phyloP scores from a whole-genome alignment of 2,113 vertebrate genomes.

The Seriola dumerili region DNA sequence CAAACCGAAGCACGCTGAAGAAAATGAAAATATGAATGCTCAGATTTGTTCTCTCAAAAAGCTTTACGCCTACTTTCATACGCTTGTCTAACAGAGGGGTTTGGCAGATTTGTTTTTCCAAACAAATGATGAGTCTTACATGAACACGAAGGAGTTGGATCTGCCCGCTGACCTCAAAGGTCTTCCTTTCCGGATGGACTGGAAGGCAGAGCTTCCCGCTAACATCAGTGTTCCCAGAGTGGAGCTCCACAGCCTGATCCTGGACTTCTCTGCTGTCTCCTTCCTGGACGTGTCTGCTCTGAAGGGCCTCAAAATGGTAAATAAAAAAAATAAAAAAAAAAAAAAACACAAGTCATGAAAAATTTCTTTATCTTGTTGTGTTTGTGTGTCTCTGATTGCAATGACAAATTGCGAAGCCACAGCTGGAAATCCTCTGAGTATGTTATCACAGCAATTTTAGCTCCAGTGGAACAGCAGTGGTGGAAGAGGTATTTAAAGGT shows the following conservation, averaged over 20 bases:
- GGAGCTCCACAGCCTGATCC: slow-evolving; percentile 89
- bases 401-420: not conserved
- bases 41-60: not conserved
- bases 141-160: slow-evolving; percentile 86
- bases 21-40: not conserved
- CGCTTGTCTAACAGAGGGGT: slow-evolving; percentile 35
- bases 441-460: not conserved
- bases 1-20: not conserved
- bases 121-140: not conserved
- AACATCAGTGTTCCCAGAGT: slow-evolving; percentile 86
- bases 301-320: slow-evolving; percentile 91
- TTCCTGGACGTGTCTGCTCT: slow-evolving; percentile 92
- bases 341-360: not conserved
- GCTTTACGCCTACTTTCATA: not conserved
- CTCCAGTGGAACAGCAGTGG: not conserved
- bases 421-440: too few relatives aligned
- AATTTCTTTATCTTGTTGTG: not conserved
- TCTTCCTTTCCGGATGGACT: slow-evolving; percentile 87
- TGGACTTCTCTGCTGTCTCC: slow-evolving; percentile 94
- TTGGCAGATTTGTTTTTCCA: not conserved
- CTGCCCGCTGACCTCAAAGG: slow-evolving; percentile 79
- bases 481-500: not conserved
- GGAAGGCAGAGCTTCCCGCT: slow-evolving; percentile 84
- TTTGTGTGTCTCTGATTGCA: not conserved
- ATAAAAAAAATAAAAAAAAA: slow-evolving; percentile 33